phyloP scores from a whole-genome alignment of 2,888 invertebrate species.

The Zele albiditarsus region DNA sequence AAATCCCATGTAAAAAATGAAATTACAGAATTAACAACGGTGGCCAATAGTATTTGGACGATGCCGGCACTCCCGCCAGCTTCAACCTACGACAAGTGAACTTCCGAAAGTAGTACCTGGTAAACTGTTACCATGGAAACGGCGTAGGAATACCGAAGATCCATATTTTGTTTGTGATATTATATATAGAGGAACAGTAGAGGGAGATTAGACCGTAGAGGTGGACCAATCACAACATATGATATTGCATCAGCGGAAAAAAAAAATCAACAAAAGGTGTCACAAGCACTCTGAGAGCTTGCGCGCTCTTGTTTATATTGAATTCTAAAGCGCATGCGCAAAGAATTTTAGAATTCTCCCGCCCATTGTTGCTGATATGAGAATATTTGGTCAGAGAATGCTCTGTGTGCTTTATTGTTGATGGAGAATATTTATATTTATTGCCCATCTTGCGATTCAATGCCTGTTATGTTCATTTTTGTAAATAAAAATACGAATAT shows the following conservation, averaged over 20 bases:
- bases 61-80: conserved; percentile 55
- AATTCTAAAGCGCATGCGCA: not conserved
- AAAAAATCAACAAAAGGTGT: not conserved
- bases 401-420: not conserved
- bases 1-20: not conserved
- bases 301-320: not conserved
- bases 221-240: not conserved
- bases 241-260: not conserved
- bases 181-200: not conserved
- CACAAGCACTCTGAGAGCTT: not conserved
- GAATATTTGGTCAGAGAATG: not conserved
- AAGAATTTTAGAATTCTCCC: not conserved
- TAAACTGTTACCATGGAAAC: conserved; percentile 64
- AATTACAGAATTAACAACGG: not conserved
- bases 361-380: not conserved
- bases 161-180: conserved; percentile 38
- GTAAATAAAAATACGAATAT: not conserved
- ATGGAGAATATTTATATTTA: not conserved
- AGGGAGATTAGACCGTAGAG: not conserved
- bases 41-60: conserved; percentile 23
- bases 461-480: not conserved
- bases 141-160: conserved; percentile 49
- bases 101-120: conserved; percentile 66
- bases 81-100: conserved; percentile 57
- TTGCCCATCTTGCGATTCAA: not conserved